Conservation (phyloP, 2,113 vertebrate genomes). For the Microtus richardsoni region DNA sequence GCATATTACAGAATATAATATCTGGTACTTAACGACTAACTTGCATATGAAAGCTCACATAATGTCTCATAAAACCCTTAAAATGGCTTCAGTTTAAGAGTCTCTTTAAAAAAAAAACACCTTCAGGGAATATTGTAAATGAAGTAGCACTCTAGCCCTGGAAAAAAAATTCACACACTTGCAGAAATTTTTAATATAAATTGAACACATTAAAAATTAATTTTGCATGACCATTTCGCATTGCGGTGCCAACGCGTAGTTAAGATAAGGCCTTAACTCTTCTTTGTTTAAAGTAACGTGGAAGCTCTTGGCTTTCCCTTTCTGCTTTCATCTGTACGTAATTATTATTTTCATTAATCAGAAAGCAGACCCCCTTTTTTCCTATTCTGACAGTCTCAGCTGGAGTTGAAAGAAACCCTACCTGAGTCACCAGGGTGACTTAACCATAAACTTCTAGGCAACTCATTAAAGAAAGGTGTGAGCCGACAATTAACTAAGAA, state of each 20-base stretch:
- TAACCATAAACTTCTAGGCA: slow-evolving; percentile 91
- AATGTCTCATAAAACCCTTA: slow-evolving; percentile 95
- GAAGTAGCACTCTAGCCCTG: slow-evolving; percentile 91
- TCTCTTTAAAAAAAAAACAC: slow-evolving; percentile 91
- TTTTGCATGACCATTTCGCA: slow-evolving; percentile 94
- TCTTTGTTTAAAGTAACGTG: slow-evolving; percentile 91
- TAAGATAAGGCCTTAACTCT: slow-evolving; percentile 92
- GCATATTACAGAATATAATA: slow-evolving; percentile 97
- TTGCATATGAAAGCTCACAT: slow-evolving; percentile 97
- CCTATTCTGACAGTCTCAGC: slow-evolving; percentile 82
- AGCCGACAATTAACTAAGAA: slow-evolving; percentile 87
- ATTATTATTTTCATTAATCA: slow-evolving; percentile 93
- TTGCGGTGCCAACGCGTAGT: slow-evolving; percentile 90
- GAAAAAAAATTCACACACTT: slow-evolving; percentile 93
- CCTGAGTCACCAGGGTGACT: slow-evolving; percentile 89
- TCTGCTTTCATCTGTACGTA: slow-evolving; percentile 85
- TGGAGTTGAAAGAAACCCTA: slow-evolving; percentile 89
- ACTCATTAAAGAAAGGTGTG: slow-evolving; percentile 93
- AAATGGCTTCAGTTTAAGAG: slow-evolving; percentile 93
- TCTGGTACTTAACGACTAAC: slow-evolving; percentile 97
- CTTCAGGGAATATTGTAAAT: slow-evolving; percentile 95
- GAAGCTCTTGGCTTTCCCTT: slow-evolving; percentile 84
- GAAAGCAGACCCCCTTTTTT: slow-evolving; percentile 85
- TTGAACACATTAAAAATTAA: slow-evolving; percentile 95
- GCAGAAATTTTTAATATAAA: slow-evolving; percentile 94